Evolutionary conservation across 2,888 invertebrate genomes (phyloP), one percentile per base, ranked within the genome.

Genomic region (Andricus quercusramuli): DNA sequence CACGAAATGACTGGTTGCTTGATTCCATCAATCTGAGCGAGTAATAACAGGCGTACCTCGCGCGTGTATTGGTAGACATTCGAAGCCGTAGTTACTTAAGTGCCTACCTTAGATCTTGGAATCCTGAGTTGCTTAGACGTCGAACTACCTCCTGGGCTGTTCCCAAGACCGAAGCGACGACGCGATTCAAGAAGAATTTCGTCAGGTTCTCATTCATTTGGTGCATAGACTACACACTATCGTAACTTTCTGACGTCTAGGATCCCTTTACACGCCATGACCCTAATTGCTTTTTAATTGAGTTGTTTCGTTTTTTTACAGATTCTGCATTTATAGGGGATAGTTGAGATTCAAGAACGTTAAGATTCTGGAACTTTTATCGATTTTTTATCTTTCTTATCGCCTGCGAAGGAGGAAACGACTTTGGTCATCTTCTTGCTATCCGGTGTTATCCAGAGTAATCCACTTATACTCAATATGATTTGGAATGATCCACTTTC

Each of bases 21-120:
- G 91, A 92, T 92, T 92, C 90, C 91, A 92, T 92, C 92, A 90
- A 92, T 91, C 91, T 91, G 87, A 88, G 84, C 86, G 88, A 88
- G 89, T 91, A 91, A 91, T 91, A 91, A 91, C 90, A 90, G 90
- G 51, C 56, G 32, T 56, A 44, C 44, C 47, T 86, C 89, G 90
- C 87, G 87, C 85, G 86, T 83, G 74, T 56, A 29, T 32, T 22
- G 62, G 51, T 47, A 51, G 51, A 74, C 4, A 56, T 74, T 70
- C 47, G 25, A 70, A 41, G 67, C 67, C 44, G 3, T 47, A 29
- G n/a, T 29, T 70, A 70, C 47, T 70, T 22, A 70, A 44, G 25
- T 70, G 44, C 51, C 70, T 25, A 59, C 62, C 62, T 62, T 25
- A 25, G 62, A 47, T 25, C 62, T 62, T 62, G 22, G 62, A 29